Evolutionary conservation across 2,113 vertebrate species (phyloP), one percentile per base, ranked within the genome.

Genomic region (Ahaetulla prasina): DNA sequence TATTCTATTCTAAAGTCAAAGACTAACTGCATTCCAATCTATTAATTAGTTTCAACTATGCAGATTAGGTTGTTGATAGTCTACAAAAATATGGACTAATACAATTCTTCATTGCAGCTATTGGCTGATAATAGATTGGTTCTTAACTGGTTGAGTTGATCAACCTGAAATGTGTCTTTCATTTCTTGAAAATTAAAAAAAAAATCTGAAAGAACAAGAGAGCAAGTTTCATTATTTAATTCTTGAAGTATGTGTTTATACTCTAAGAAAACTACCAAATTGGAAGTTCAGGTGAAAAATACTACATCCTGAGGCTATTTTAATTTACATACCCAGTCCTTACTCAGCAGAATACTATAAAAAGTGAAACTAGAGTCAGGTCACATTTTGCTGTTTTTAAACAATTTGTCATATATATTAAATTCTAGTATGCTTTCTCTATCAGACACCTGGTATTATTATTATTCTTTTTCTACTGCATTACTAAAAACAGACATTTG

Each of bases 371-470:
- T 96, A 94, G 95, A 94, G 89, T 87, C 89, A 55, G 92, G 93
- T 96, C 95, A 95, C 91, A 94, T 94, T 95, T 96, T 96, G 86
- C 93, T 95, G 92, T 94, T 96, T 96, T 95, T 94, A 87, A 97
- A 96, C 94, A 95, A 95, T 74, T 96, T 94, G 35, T 95, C 87
- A 93, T 80, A 90, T 92, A 91, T 95, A 95, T 93, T 96, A 95
- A 94, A 91, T 85, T 91, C 93, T 96, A 95, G 95, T 90, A 96
- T 96, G 94, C 52, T 94, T 96, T 96, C 96, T 96, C 93, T 96
- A 94, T 96, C 92, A 91, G 92, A 93, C 94, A 90, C 94, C 91
- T 93, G 91, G 87, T 52, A 95, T 89, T 90, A 25, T 89, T 90
- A 25, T 43, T 90, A 57, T 86, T 92, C 92, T 52, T 87, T 95